These are phyloP conservation scores for Aphis gossypii DNA, from an alignment of 1,140 invertebrate genomes.

Conservation along the genomic window DNA sequence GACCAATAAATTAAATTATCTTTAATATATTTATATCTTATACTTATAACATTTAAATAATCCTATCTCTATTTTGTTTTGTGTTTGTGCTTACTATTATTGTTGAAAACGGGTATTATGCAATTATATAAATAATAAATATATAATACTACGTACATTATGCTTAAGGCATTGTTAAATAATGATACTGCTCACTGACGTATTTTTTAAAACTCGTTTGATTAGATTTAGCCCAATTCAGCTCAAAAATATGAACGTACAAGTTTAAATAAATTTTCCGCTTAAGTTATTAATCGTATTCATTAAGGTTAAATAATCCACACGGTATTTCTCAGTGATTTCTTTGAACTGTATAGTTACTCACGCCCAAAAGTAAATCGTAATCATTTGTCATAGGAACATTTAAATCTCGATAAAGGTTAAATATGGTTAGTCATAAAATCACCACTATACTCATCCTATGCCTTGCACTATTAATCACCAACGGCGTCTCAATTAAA, in stretches of 20 bases:
- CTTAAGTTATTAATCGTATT: background rate
- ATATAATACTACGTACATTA: background rate
- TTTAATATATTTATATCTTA: background rate
- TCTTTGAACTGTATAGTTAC: background rate
- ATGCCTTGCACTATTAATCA: background rate
- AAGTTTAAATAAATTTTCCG: background rate
- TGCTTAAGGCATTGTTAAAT: constrained; percentile 18
- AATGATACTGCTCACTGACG: background rate
- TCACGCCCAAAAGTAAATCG: background rate
- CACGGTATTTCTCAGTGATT: background rate
- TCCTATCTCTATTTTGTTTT: background rate
- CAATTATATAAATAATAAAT: background rate
- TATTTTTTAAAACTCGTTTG: constrained; percentile 34
- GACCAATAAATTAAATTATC: background rate
- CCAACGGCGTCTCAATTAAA: background rate
- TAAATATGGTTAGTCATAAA: background rate
- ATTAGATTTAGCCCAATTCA: background rate
- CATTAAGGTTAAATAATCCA: background rate
- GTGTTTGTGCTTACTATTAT: background rate
- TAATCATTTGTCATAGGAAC: background rate
- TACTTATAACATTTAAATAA: background rate
- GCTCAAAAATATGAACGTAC: background rate
- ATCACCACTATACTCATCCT: background rate
- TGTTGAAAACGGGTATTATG: background rate
- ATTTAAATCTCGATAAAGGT: background rate